Evolutionary conservation across 2,797 vertebrate genomes (phyloP).

Genomic region (Nyctalus aviator): DNA sequence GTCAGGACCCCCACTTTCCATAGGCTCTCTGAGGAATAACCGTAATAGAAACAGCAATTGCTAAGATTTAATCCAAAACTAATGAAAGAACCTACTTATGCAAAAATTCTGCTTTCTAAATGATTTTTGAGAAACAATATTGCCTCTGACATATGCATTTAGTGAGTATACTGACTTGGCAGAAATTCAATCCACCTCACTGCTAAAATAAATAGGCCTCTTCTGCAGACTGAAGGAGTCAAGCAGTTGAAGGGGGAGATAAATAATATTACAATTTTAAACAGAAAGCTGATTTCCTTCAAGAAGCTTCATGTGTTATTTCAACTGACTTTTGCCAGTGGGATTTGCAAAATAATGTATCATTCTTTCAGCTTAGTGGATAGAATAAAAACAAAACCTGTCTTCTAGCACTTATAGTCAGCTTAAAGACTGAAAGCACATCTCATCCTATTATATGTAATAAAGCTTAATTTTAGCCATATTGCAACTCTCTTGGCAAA

Average conservation of each 20-base stretch:
- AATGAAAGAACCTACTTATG: conserved; percentile 78
- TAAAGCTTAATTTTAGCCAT: conserved; percentile 63
- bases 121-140: conserved; percentile 83
- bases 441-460: conserved; percentile 60
- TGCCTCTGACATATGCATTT: conserved; percentile 85
- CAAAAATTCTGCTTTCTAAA: conserved; percentile 80
- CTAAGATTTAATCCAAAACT: conserved; percentile 82
- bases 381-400: conserved; percentile 80
- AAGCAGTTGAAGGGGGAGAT: conserved; percentile 83
- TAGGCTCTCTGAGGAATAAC: conserved; percentile 51
- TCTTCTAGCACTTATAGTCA: conserved; percentile 60
- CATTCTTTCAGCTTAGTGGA: conserved; percentile 67
- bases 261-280: conserved; percentile 86
- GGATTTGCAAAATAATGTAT: conserved; percentile 76
- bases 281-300: conserved; percentile 82
- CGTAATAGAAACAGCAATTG: conserved; percentile 73
- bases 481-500: conserved; percentile 65
- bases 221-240: conserved; percentile 77
- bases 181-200: conserved; percentile 85
- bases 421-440: conserved; percentile 74
- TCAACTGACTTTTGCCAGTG: conserved; percentile 81
- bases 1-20: conserved; percentile 15
- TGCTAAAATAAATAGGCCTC: conserved; percentile 79
- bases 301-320: conserved; percentile 83
- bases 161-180: conserved; percentile 78